Evolutionary conservation across 2,797 vertebrate species (phyloP).

Genomic region (Takifugu rubripes): DNA sequence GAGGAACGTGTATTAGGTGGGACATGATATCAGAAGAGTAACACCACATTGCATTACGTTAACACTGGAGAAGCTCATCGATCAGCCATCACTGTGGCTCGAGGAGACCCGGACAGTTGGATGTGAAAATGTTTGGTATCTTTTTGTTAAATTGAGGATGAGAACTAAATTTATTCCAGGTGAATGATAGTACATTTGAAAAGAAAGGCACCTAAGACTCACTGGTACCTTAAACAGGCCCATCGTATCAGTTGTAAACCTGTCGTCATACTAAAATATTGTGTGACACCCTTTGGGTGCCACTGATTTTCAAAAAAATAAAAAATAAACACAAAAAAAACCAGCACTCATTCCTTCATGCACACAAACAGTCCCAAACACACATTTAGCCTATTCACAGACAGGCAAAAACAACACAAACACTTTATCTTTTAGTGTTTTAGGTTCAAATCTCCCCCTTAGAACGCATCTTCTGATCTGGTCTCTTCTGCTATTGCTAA

Average conservation of each 20-base stretch:
- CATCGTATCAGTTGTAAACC: slow-evolving; percentile 38
- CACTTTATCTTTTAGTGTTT: slow-evolving; percentile 61
- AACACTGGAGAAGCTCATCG: slow-evolving; percentile 29
- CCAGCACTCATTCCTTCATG: slow-evolving; percentile 43
- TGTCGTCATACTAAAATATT: slow-evolving; percentile 37
- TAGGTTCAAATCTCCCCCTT: slow-evolving; percentile 30
- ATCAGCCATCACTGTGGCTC: slow-evolving; percentile 23
- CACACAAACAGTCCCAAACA: slow-evolving; percentile 34
- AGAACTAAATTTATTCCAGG: slow-evolving; percentile 12
- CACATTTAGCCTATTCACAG: slow-evolving; percentile 20
- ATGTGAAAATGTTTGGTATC: slow-evolving; percentile 20
- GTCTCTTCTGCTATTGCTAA: slow-evolving; percentile 61
- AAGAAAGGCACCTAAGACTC: slow-evolving; percentile 64
- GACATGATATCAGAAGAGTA: slow-evolving; percentile 36
- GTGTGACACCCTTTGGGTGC: slow-evolving; percentile 52
- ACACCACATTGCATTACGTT: slow-evolving; percentile 26
- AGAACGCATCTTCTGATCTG: slow-evolving; percentile 38
- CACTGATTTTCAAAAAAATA: slow-evolving; percentile 23
- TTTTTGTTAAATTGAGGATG: slow-evolving; percentile 4
- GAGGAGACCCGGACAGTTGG: slow-evolving; percentile 17
- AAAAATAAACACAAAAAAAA: slow-evolving; percentile 7
- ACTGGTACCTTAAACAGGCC: slow-evolving; percentile 35
- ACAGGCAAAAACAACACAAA: slow-evolving; percentile 40
- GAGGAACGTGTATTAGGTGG: slow-evolving; percentile 28
- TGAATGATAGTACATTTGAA: slow-evolving; percentile 22